These are phyloP conservation scores for Meloidogyne hapla DNA, from an alignment of 1,140 invertebrate genomes.

Conservation along the genomic window DNA sequence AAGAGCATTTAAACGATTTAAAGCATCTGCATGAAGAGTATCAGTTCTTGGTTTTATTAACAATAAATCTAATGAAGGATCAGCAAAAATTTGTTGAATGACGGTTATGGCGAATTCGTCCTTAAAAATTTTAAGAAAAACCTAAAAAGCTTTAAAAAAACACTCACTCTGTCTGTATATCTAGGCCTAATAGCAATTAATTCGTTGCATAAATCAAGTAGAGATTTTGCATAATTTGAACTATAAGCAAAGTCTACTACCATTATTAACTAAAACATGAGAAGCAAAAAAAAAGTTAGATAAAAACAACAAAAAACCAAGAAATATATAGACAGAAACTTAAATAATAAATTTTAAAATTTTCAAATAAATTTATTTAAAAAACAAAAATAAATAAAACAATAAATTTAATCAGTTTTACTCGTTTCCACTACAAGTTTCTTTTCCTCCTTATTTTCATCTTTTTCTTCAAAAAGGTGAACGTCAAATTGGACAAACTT, in stretches of 20 bases:
- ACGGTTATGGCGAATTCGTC: conserved; percentile 18
- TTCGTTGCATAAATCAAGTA: conserved; percentile 20
- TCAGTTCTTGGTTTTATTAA: conserved; percentile 29
- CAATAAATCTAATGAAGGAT: conserved; percentile 30
- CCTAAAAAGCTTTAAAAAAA: not conserved
- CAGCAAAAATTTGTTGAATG: conserved; percentile 32
- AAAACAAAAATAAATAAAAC: not conserved
- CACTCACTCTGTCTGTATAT: conserved; percentile 11
- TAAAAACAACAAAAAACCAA: not conserved
- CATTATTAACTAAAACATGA: not conserved
- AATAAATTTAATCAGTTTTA: not conserved
- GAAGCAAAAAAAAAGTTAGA: not conserved
- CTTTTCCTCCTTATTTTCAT: not conserved
- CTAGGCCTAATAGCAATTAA: conserved; percentile 22
- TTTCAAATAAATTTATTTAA: not conserved
- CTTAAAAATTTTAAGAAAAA: not conserved
- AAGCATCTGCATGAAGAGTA: conserved; percentile 33
- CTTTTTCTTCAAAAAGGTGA: not conserved
- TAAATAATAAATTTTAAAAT: not conserved
- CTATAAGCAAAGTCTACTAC: not conserved
- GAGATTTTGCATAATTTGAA: conserved; percentile 7
- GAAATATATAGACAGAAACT: not conserved
- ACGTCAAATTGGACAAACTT: not conserved
- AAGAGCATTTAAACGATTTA: conserved; percentile 31
- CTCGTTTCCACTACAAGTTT: not conserved